Percentiles rank a stretch among this genome's conserved stretches.
phyloP scores from a whole-genome alignment of 1,140 invertebrate genomes.

The Cephus cinctus region DNA sequence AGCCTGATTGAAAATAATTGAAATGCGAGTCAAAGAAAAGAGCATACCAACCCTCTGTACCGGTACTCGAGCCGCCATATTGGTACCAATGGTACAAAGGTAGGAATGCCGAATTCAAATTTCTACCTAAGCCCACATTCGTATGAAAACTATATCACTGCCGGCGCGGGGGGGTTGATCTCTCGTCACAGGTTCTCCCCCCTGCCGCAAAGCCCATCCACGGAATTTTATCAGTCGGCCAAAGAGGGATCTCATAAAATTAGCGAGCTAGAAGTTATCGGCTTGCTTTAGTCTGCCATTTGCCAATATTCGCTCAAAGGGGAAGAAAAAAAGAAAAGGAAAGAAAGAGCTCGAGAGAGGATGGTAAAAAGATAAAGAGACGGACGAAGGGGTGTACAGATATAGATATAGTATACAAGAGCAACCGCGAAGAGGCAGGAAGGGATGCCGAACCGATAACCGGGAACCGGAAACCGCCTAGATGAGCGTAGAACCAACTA shows the following conservation, averaged over 20 bases:
- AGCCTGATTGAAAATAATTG: no score
- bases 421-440: slow-evolving; percentile 1
- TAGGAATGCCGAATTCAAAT: no score
- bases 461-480: background rate
- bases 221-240: no score
- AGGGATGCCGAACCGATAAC: background rate
- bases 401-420: no score
- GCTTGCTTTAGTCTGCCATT: background rate
- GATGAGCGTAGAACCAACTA: background rate
- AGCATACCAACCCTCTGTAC: no score
- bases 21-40: no score
- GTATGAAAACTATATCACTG: no score
- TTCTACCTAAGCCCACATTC: no score
- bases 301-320: background rate
- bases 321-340: slow-evolving; percentile 4
- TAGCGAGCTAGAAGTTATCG: slow-evolving; percentile 11
- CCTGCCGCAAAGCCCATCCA: no score
- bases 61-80: no score
- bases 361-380: slow-evolving; percentile 1
- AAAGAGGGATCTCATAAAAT: slow-evolving; percentile 11
- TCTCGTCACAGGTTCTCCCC: background rate
- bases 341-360: slow-evolving; percentile 7
- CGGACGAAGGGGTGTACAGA: no score
- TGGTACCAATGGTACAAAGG: no score
- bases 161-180: background rate